Conservation (phyloP, 1,140 invertebrate species). For the Trichoplusia ni region DNA sequence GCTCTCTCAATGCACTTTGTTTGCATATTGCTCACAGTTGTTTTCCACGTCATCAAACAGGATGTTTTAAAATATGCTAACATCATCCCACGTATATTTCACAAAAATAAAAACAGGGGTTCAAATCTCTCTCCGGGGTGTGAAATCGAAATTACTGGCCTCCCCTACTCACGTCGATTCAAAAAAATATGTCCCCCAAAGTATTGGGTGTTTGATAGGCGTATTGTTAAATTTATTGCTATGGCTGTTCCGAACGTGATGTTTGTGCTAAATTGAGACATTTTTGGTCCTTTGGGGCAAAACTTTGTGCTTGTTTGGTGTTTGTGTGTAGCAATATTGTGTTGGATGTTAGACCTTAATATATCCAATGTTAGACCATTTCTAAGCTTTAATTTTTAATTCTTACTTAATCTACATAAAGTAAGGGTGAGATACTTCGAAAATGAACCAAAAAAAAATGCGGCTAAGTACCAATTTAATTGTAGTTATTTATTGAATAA, state of each 20-base stretch:
- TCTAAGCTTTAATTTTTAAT: too few relatives aligned
- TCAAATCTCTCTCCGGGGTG: constrained; percentile 47
- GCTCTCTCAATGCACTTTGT: neutral
- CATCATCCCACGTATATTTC: constrained; percentile 20
- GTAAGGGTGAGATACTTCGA: too few relatives aligned
- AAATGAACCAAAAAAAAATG: too few relatives aligned
- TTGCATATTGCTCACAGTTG: neutral
- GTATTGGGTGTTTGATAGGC: constrained; percentile 44
- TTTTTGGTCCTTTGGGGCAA: neutral
- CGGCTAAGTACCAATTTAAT: too few relatives aligned
- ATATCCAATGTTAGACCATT: too few relatives aligned
- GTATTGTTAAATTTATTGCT: constrained; percentile 36
- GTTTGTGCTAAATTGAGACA: constrained; percentile 15
- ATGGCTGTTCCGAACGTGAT: constrained; percentile 5
- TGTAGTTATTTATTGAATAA: too few relatives aligned
- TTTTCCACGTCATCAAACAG: neutral
- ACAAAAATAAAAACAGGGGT: constrained; percentile 46
- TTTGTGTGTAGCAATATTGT: neutral
- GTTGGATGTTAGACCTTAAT: too few relatives aligned
- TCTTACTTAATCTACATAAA: too few relatives aligned
- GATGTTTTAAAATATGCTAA: constrained; percentile 26
- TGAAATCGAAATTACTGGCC: constrained; percentile 42
- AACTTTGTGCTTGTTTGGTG: neutral
- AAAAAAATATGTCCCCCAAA: constrained; percentile 50
- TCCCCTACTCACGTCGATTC: constrained; percentile 40